Evolutionary conservation across 2,113 vertebrate genomes (phyloP), one percentile per base, ranked within the genome.

Genomic region (Megaceryle torquata): DNA sequence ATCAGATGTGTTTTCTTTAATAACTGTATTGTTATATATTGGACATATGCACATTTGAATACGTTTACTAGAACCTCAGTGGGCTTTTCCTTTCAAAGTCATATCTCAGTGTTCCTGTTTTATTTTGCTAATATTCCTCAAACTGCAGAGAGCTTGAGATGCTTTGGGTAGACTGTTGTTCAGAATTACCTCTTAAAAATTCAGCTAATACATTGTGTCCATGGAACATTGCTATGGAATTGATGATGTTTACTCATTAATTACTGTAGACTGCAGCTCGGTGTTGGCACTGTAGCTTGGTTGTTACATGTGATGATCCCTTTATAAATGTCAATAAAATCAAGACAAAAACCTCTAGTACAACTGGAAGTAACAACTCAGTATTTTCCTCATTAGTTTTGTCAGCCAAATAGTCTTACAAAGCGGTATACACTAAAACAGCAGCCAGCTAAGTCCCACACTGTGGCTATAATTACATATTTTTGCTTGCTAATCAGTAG

Each of bases 261-360:
- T 93, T 88, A 90, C 85, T 75, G 80, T 74, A 88, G 89, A 35
- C 77, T 93, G 80, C 72, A 88, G 77, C 93, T 97, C 93, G 48
- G 79, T 48, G 63, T 68, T 97, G 96, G 94, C 96, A 94, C 67
- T 59, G 92, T 46, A 89, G 82, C 89, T 96, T 97, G 95, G 97
- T 97, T 97, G 89, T 87, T 97, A 86, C 96, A 84, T 91, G 61
- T 46, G 91, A 90, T 46, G 57, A 84, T 92, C 70, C 48, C 94
- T 97, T 96, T 92, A 94, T 96, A 97, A 93, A 97, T 96, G 97
- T 97, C 97, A 98, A 95, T 97, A 97, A 97, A 97, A 97, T 97
- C 95, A 96, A 87, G 97, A 93, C 95, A 96, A 90, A 97, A 96
- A 57, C 72, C 81, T 96, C 86, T 88, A 85, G 54, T 96, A 75